Conservation (phyloP, 2,888 invertebrate genomes). For the Nephrotoma appendiculata region DNA sequence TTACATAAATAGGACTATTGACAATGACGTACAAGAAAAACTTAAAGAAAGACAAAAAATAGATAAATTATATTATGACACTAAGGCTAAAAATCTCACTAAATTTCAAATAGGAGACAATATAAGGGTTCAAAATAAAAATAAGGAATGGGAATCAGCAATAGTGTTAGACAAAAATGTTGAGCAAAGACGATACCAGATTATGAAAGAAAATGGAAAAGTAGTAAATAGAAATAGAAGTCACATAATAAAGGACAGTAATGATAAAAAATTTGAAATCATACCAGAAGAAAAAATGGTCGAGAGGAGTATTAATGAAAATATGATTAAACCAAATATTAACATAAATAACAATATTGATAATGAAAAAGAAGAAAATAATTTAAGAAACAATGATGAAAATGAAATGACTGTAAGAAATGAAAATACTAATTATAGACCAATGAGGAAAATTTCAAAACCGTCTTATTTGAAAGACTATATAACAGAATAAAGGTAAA, state of each 20-base stretch:
- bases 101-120: neutral
- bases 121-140: neutral
- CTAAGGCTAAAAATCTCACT: neutral
- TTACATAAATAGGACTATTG: neutral
- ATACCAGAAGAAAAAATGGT: neutral
- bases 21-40: neutral
- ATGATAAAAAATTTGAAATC: neutral
- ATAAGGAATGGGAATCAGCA: neutral
- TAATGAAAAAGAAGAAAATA: neutral
- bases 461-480: too few relatives aligned
- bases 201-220: neutral
- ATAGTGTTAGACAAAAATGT: neutral
- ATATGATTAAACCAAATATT: neutral
- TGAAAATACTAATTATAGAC: too few relatives aligned
- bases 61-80: neutral
- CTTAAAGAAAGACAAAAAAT: neutral
- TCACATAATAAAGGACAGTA: neutral
- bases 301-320: neutral
- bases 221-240: neutral
- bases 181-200: neutral
- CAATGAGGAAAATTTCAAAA: too few relatives aligned
- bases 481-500: too few relatives aligned
- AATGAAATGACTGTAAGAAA: too few relatives aligned
- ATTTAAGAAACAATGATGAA: too few relatives aligned
- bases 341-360: neutral